Evolutionary conservation across 2,113 vertebrate genomes (phyloP).

Genomic region (Acrocephalus arundinaceus): DNA sequence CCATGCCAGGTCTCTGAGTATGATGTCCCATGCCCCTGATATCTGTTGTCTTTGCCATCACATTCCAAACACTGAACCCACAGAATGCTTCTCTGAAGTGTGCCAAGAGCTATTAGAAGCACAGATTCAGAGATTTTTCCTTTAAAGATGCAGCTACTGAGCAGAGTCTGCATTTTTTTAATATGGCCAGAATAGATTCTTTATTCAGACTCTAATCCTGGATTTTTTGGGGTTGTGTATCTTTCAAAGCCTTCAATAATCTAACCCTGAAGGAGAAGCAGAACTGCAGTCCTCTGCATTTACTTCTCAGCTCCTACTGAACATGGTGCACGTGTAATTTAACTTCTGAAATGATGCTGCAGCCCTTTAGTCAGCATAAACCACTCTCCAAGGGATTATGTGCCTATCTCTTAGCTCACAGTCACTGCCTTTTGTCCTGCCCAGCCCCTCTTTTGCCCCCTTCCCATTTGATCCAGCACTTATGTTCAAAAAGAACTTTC

Average conservation of each 20-base stretch:
- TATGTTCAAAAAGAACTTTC: not conserved
- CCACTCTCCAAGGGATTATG: no score
- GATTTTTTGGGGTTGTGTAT: not conserved
- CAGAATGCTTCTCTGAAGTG: not conserved
- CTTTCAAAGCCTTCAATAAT: not conserved
- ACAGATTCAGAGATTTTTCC: not conserved
- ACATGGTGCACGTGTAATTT: not conserved
- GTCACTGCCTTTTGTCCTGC: not conserved
- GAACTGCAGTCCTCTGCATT: not conserved
- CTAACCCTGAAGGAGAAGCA: not conserved
- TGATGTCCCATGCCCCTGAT: not conserved
- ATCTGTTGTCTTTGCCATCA: not conserved
- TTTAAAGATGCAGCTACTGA: not conserved
- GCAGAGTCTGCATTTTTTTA: not conserved
- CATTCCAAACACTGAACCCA: not conserved
- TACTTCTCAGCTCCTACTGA: not conserved
- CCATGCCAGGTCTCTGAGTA: not conserved
- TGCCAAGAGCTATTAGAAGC: not conserved
- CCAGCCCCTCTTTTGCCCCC: not conserved
- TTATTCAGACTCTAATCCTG: not conserved
- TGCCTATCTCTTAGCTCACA: not conserved
- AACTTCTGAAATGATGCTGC: not conserved
- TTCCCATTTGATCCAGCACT: not conserved
- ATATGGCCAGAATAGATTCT: not conserved
- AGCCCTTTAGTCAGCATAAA: not conserved